A percentile compares a stretch with the other conserved stretches of the same genome.
These are phyloP conservation scores for Trachythela sp. DNA, from an alignment of 64 coral and sea anemone species.

Conservation along the genomic window DNA sequence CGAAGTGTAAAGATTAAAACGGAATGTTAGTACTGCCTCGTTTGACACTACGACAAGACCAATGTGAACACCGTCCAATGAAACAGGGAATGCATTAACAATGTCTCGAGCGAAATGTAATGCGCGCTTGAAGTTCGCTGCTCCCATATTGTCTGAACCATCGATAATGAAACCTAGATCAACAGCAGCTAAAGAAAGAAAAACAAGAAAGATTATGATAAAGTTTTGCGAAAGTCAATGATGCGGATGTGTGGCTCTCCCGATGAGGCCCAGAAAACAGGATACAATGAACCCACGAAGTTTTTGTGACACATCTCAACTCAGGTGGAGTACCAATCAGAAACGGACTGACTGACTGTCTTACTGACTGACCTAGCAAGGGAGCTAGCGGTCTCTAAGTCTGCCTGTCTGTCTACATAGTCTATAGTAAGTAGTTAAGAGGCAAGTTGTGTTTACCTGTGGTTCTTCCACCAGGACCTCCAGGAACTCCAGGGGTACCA, in stretches of 20 bases:
- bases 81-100: neutral
- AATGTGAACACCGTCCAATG: neutral
- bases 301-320: no score
- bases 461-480: neutral
- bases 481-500: conserved; percentile 45
- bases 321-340: no score
- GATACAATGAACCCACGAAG: no score
- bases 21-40: neutral
- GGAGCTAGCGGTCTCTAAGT: no score
- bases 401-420: no score
- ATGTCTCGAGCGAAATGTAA: neutral
- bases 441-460: neutral
- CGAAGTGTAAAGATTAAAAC: neutral
- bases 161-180: neutral
- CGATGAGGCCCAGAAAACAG: neutral
- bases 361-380: no score
- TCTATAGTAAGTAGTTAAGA: no score
- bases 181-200: neutral
- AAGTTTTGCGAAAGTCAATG: no score
- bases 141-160: neutral
- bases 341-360: no score
- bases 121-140: neutral
- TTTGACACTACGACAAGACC: neutral
- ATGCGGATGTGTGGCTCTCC: no score
- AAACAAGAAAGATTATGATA: neutral